Conservation (phyloP, 2,888 invertebrate species). For the Patella caerulea region DNA sequence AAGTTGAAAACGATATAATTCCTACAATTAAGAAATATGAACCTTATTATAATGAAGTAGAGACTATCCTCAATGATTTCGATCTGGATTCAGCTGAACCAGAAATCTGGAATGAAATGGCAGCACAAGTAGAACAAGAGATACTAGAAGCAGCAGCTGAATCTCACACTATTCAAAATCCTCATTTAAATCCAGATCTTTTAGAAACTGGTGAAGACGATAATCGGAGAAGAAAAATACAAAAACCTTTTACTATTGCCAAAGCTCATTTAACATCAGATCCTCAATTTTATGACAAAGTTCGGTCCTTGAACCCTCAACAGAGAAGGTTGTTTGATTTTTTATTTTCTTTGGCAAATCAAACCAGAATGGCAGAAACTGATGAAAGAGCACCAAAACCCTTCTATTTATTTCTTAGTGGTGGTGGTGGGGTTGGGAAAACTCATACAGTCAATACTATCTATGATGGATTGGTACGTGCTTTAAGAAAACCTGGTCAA, state of each 20-base stretch:
- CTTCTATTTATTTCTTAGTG: constrained; percentile 34
- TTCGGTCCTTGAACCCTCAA: constrained; percentile 14
- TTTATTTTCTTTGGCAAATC: too few species aligned
- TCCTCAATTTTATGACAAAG: constrained; percentile 17
- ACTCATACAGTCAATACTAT: constrained; percentile 26
- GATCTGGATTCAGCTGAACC: constrained; percentile 21
- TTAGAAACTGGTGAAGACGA: too few species aligned
- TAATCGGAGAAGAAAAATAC: too few species aligned
- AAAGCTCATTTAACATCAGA: constrained; percentile 16
- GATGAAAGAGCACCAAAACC: constrained; percentile 16
- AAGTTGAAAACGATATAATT: not conserved
- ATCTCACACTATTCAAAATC: too few species aligned
- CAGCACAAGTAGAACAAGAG: too few species aligned
- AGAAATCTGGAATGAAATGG: constrained; percentile 28
- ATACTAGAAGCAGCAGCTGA: too few species aligned
- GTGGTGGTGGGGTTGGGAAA: constrained; percentile 30
- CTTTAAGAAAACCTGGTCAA: constrained; percentile 20
- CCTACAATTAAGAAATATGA: not conserved
- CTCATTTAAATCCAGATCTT: too few species aligned
- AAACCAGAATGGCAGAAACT: not conserved
- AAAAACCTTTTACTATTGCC: constrained; percentile 19
- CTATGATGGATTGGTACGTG: constrained; percentile 20
- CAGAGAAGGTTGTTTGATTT: constrained; percentile 22
- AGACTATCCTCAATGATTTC: too few species aligned
- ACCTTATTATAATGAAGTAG: too few species aligned